phyloP scores from a whole-genome alignment of 2,113 vertebrate species.

The Ctenomys sociabilis region DNA sequence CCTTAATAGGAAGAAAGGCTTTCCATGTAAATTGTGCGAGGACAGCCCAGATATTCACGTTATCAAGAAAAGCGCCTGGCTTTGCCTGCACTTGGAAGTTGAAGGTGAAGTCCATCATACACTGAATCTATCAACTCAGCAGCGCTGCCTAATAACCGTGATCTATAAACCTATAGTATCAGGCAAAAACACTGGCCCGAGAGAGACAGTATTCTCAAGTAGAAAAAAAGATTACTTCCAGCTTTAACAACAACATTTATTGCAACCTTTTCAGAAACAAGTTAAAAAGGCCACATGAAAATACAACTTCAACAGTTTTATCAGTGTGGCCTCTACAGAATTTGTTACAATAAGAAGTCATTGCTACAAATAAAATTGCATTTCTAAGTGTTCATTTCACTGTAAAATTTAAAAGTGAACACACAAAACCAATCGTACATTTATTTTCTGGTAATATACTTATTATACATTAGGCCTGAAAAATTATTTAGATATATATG shows the following conservation, averaged over 20 bases:
- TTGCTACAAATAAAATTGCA: conserved; percentile 30
- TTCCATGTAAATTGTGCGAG: not conserved
- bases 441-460: not conserved
- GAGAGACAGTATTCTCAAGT: not conserved
- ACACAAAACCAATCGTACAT: not conserved
- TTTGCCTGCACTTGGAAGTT: not conserved
- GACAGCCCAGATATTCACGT: conserved; percentile 15
- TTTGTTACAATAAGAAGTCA: not conserved
- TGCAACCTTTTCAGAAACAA: conserved; percentile 31
- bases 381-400: conserved; percentile 31
- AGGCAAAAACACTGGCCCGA: not conserved
- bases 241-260: conserved; percentile 23
- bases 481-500: not conserved
- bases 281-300: conserved; percentile 1
- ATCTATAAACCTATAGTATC: conserved; percentile 31
- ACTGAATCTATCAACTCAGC: not conserved
- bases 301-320: not conserved
- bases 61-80: not conserved
- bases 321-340: not conserved
- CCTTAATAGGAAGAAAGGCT: conserved; percentile 12
- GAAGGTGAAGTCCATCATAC: not conserved
- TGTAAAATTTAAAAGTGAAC: conserved; percentile 6
- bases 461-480: not conserved
- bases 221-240: not conserved
- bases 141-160: not conserved